phyloP scores from a whole-genome alignment of 2,888 invertebrate species.

The Drosophila borborema region DNA sequence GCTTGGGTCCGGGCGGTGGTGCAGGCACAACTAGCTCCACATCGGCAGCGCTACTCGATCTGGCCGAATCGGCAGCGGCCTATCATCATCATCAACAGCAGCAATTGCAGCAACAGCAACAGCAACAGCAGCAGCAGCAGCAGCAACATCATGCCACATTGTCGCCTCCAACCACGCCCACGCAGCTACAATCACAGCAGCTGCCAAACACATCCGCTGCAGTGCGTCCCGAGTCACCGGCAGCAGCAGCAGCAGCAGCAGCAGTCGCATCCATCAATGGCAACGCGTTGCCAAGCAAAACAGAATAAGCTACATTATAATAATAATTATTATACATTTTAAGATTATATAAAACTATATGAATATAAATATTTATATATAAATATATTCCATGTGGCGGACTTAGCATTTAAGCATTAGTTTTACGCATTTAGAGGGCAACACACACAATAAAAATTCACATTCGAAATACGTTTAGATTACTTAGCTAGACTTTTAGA shows the following conservation, averaged over 20 bases:
- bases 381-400: conserved; percentile 21
- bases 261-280: conserved; percentile 46
- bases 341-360: conserved; percentile 13
- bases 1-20: conserved; percentile 64
- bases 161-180: conserved; percentile 82
- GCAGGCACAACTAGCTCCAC: conserved; percentile 49
- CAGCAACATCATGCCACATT: conserved; percentile 67
- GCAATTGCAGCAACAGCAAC: conserved; percentile 62
- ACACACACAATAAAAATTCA: conserved; percentile 38
- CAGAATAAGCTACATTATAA: conserved; percentile 53
- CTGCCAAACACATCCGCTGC: conserved; percentile 19
- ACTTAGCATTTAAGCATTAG: conserved; percentile 30
- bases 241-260: conserved; percentile 16
- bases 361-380: conserved; percentile 9
- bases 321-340: conserved; percentile 20
- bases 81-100: conserved; percentile 76
- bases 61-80: conserved; percentile 69
- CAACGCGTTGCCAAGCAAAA: conserved; percentile 58
- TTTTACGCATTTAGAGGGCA: conserved; percentile 31
- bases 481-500: conserved; percentile 44
- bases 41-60: conserved; percentile 64
- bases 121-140: conserved; percentile 58
- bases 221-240: conserved; percentile 58
- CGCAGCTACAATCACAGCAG: conserved; percentile 56
- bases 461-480: conserved; percentile 34